Evolutionary conservation across 2,113 vertebrate species (phyloP).

Genomic region (Cyanoramphus novaezelandiae): DNA sequence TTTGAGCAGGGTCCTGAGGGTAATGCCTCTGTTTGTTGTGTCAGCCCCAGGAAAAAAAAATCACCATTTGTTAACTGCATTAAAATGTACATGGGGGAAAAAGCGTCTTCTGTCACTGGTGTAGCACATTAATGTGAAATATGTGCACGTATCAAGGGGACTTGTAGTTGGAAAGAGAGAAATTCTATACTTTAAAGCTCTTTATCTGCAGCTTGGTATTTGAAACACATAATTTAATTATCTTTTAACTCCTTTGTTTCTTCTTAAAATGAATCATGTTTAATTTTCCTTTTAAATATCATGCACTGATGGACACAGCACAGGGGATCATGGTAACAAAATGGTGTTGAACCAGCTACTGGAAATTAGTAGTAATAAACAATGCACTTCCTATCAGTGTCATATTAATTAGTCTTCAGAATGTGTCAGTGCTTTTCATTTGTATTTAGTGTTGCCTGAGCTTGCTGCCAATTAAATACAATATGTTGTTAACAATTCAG

Average conservation of each 20-base stretch:
- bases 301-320: constrained; percentile 1
- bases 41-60: constrained; percentile 1
- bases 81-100: not conserved
- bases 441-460: constrained; percentile 48
- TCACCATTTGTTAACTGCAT: not conserved
- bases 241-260: constrained; percentile 28
- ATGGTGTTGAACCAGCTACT: constrained; percentile 54
- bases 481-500: constrained; percentile 59
- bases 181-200: constrained; percentile 1
- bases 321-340: constrained; percentile 27
- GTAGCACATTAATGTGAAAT: not conserved
- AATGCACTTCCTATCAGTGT: constrained; percentile 54
- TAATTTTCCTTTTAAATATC: constrained; percentile 35
- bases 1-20: constrained; percentile 12
- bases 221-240: constrained; percentile 56
- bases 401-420: constrained; percentile 56
- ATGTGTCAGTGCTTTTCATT: constrained; percentile 51
- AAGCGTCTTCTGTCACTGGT: not conserved
- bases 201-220: constrained; percentile 48
- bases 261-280: constrained; percentile 41
- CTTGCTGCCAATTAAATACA: constrained; percentile 52
- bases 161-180: not conserved
- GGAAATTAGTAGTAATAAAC: constrained; percentile 63
- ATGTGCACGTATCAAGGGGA: not conserved
- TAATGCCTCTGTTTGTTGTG: constrained; percentile 31